These are phyloP conservation scores for Cinclus cinclus DNA, from an alignment of 2,113 vertebrate genomes.

Conservation along the genomic window DNA sequence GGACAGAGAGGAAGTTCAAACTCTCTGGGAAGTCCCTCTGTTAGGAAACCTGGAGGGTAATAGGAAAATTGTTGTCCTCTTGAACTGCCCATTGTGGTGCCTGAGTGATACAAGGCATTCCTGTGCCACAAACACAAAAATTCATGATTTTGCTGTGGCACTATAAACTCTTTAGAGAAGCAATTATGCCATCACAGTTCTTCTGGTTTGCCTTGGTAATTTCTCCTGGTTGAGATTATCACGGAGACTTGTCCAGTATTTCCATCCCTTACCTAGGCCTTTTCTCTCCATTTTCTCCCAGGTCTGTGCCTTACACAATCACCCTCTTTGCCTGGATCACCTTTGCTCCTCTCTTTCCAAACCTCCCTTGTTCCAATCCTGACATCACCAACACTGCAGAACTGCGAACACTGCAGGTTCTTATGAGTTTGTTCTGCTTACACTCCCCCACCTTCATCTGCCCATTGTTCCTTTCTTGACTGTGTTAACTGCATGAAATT, in stretches of 20 bases:
- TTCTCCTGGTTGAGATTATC: neutral
- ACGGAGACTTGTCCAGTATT: fast-evolving
- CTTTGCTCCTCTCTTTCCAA: neutral
- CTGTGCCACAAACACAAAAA: neutral
- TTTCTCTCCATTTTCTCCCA: neutral
- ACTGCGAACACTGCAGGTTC: neutral
- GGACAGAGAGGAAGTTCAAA: neutral
- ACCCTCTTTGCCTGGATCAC: neutral
- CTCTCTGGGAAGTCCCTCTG: fast-evolving
- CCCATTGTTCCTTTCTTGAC: neutral
- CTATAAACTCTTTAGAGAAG: neutral
- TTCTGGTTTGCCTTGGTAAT: neutral
- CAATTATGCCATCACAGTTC: neutral
- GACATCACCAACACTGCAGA: neutral
- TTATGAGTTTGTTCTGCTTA: neutral
- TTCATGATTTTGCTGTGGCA: neutral
- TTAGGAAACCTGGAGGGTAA: neutral
- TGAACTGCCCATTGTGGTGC: neutral
- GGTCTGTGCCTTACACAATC: neutral
- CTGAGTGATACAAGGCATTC: neutral
- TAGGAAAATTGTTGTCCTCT: neutral
- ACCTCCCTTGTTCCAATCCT: neutral
- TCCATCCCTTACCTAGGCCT: neutral
- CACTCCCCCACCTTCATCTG: neutral
- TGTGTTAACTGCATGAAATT: neutral